A percentile compares a stretch with the other conserved stretches of the same genome.
Conservation (phyloP, 1,140 invertebrate species). For the Magallana gigas region DNA sequence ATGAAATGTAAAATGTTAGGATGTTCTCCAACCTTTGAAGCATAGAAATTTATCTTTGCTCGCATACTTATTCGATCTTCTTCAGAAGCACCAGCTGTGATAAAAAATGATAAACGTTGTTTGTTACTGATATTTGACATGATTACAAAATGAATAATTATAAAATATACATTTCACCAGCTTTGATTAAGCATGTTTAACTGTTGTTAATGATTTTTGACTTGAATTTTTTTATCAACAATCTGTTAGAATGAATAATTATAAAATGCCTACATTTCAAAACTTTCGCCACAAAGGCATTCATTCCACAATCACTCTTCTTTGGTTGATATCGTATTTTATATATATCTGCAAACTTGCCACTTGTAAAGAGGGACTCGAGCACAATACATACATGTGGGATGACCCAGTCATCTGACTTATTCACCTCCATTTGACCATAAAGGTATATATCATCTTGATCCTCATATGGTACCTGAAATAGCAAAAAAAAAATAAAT, state of each 20-base stretch:
- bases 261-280: neutral
- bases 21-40: slow-evolving; percentile 51
- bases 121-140: too few species aligned
- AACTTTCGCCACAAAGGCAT: neutral
- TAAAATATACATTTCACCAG: too few species aligned
- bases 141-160: neutral
- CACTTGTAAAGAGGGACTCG: neutral
- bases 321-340: neutral
- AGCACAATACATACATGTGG: neutral
- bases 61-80: slow-evolving; percentile 56
- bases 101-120: neutral
- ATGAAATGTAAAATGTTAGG: slow-evolving; percentile 53
- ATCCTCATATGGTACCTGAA: neutral
- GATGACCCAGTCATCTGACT: neutral
- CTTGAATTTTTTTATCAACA: too few species aligned
- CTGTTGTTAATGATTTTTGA: too few species aligned
- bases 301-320: neutral
- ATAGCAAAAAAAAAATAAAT: too few species aligned
- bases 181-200: too few species aligned
- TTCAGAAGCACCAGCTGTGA: slow-evolving; percentile 50
- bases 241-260: too few species aligned
- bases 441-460: slow-evolving; percentile 13
- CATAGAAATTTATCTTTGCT: slow-evolving; percentile 60
- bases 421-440: neutral
- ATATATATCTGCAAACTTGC: slow-evolving; percentile 15